Percentiles rank a stretch among this genome's conserved stretches.
These are phyloP conservation scores for Caenorhabditis angaria DNA, from an alignment of 2,888 invertebrate genomes.

Conservation along the genomic window DNA sequence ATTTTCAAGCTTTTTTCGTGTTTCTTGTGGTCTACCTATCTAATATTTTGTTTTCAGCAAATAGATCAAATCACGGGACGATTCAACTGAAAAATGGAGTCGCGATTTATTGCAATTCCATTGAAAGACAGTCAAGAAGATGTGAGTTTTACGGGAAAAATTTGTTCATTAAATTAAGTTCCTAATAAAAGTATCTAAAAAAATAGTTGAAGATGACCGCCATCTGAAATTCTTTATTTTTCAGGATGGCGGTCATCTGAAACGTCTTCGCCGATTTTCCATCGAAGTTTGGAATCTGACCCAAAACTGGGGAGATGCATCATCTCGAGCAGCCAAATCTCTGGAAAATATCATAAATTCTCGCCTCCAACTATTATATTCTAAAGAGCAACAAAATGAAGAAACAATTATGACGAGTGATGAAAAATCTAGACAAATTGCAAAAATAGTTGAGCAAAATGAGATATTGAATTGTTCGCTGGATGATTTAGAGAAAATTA, in stretches of 20 bases:
- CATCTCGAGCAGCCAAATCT: slow-evolving; percentile 23
- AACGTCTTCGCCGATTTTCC: slow-evolving; percentile 49
- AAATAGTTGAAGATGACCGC: not conserved
- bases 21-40: not conserved
- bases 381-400: slow-evolving; percentile 18
- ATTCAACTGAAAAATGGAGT: slow-evolving; percentile 9
- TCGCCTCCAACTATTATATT: slow-evolving; percentile 46
- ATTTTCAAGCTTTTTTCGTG: slow-evolving; percentile 8
- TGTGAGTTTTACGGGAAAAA: slow-evolving; percentile 45
- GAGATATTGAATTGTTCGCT: slow-evolving; percentile 31
- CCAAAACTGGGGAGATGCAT: slow-evolving; percentile 49
- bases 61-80: slow-evolving; percentile 1
- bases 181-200: not conserved
- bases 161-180: too few species aligned
- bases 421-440: slow-evolving; percentile 19
- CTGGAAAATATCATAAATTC: slow-evolving; percentile 43
- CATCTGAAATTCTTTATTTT: not conserved
- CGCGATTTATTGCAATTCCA: slow-evolving; percentile 56
- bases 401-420: slow-evolving; percentile 21
- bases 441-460: slow-evolving; percentile 33
- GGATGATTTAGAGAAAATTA: slow-evolving; percentile 43
- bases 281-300: slow-evolving; percentile 62
- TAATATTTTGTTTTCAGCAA: not conserved
- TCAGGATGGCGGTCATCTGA: slow-evolving; percentile 43
- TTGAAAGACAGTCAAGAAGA: slow-evolving; percentile 61